A percentile compares a stretch with the other conserved stretches of the same genome.
Conservation (phyloP, 2,797 vertebrate species). For the Balearica regulorum region DNA sequence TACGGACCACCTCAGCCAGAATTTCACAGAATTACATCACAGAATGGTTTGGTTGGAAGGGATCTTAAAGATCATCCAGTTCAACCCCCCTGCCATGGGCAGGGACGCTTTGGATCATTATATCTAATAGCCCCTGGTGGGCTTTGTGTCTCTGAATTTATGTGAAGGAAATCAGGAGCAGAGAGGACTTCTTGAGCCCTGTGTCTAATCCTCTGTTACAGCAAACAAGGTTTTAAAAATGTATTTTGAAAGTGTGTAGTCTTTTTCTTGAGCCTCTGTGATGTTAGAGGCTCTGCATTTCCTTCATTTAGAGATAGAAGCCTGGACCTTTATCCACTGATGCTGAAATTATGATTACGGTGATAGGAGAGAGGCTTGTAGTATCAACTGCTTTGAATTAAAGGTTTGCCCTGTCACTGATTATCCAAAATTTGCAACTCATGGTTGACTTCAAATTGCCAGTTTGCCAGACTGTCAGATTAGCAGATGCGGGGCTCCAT, state of each 20-base stretch:
- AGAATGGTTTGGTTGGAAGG: too few species aligned
- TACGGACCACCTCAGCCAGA: background rate
- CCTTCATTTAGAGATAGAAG: background rate
- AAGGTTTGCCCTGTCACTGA: background rate
- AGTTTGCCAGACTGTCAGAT: background rate
- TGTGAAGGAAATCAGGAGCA: background rate
- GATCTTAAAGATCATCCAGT: too few species aligned
- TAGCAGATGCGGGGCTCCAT: rapidly evolving
- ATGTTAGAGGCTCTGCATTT: background rate
- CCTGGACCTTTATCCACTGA: background rate
- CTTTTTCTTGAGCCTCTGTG: background rate
- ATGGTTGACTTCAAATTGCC: background rate
- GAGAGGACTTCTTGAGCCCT: background rate
- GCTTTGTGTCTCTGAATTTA: background rate
- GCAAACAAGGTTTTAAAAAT: background rate
- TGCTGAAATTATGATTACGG: background rate
- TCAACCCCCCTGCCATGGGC: too few species aligned
- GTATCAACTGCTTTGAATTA: background rate
- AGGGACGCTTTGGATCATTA: background rate
- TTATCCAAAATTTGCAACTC: background rate
- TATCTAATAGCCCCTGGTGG: background rate
- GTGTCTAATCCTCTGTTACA: background rate
- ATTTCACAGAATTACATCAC: background rate
- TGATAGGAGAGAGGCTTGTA: background rate
- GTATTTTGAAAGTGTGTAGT: background rate